These are phyloP conservation scores for Tribolium freemani DNA, from an alignment of 2,888 invertebrate genomes.

Conservation along the genomic window DNA sequence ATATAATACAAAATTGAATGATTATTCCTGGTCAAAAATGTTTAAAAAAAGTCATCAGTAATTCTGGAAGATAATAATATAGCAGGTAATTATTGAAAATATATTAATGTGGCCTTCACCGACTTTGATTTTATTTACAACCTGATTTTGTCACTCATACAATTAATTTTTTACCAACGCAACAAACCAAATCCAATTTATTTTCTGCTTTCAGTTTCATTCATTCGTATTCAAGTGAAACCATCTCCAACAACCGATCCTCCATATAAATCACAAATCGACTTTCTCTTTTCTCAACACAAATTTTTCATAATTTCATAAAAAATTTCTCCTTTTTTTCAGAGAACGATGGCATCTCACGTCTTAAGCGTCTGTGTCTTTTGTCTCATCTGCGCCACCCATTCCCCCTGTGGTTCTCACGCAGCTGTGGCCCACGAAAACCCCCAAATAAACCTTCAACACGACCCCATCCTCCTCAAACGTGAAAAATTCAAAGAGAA, in stretches of 20 bases:
- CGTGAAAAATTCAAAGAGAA: conserved; percentile 55
- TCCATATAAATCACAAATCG: not conserved
- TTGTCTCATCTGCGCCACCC: conserved; percentile 84
- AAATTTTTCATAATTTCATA: not conserved
- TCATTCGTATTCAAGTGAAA: not conserved
- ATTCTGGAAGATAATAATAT: too few relatives aligned
- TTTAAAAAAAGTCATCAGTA: too few relatives aligned
- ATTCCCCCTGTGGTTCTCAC: conserved; percentile 82
- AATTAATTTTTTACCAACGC: too few relatives aligned
- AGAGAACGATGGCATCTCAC: conserved; percentile 71
- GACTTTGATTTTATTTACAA: too few relatives aligned
- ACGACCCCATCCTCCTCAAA: conserved; percentile 43
- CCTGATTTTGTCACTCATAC: too few relatives aligned
- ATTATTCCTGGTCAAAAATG: too few relatives aligned
- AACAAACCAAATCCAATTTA: not conserved
- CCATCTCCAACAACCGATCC: not conserved
- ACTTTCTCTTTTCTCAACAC: not conserved
- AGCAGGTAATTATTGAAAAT: too few relatives aligned
- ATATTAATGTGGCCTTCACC: too few relatives aligned
- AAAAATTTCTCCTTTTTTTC: conserved; percentile 5
- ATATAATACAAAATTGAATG: too few relatives aligned
- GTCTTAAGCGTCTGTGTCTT: conserved; percentile 87
- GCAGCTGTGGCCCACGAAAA: conserved; percentile 61
- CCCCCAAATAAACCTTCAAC: conserved; percentile 50
- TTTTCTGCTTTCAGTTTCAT: not conserved